Evolutionary conservation across 2,797 vertebrate genomes (phyloP).

Genomic region (Tangara arthus): DNA sequence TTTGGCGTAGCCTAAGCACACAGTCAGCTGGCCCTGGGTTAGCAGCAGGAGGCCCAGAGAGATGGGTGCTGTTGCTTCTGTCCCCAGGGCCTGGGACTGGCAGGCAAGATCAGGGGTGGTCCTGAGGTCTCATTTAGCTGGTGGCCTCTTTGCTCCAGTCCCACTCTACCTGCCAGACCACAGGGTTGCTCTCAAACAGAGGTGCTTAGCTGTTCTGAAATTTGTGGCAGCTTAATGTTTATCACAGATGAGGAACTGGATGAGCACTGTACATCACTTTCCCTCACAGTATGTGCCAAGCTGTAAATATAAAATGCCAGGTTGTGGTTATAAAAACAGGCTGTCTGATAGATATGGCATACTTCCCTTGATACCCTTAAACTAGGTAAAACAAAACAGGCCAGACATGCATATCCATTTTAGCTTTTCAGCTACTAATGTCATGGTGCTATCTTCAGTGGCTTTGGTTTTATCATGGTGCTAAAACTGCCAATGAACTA

Average conservation of each 20-base stretch:
- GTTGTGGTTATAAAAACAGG: not conserved
- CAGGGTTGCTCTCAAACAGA: not conserved
- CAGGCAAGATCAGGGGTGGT: fast-evolving
- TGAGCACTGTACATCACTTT: not conserved
- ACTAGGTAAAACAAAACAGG: not conserved
- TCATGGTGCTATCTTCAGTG: not conserved
- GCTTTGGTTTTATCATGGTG: constrained; percentile 3
- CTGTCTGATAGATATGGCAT: not conserved
- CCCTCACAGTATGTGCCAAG: not conserved
- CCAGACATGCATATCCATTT: not conserved
- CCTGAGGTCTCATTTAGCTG: not conserved
- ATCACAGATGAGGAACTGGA: not conserved
- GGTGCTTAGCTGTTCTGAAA: not conserved
- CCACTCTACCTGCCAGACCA: not conserved
- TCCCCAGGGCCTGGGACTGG: not conserved
- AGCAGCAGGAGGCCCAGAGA: not conserved
- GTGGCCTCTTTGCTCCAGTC: not conserved
- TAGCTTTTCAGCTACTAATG: not conserved
- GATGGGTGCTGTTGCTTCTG: not conserved
- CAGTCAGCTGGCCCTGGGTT: fast-evolving
- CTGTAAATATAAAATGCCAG: not conserved
- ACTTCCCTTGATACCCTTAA: not conserved
- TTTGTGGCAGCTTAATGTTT: not conserved
- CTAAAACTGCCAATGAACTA: not conserved
- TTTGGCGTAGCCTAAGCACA: not conserved